Base-by-base conservation (phyloP, 2,113 vertebrate species). In the Gorilla gorilla region DNA sequence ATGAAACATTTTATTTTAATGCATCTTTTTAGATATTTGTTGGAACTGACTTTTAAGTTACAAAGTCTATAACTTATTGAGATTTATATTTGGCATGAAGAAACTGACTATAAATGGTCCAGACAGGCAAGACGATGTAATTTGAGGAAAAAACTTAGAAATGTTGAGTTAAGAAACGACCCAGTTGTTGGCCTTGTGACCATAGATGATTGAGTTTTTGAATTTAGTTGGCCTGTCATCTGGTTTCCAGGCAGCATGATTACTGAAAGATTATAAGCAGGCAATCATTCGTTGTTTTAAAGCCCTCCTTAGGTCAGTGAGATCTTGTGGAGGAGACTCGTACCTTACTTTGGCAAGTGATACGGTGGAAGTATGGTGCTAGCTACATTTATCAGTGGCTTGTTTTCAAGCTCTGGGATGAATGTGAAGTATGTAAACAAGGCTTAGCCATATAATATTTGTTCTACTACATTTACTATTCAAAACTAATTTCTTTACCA, bases 81-180 rank as follows among this genome's bases (percentile, higher is more conserved):
- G 27, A 87, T 96, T 82, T 64, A 64, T 88, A 86, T 43, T 93
- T 91, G 48, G 7, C 32, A 57, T 76, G 23, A 93, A 94, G 86
- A 93, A 86, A 52, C n/a, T 90, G 78, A 78, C 30, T 57, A 22
- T 81, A 61, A 66, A 57, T 89, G 70, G 55, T 93, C 45, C 78
- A 96, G 1, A 90, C 27, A 79, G 84, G 64, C 30, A 85, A 79
- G 59, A 7, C 92, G 70, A 87, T 96, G 12, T 89, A 79, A 96
- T 70, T 95, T 93, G 70, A 92, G 85, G 85, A 85, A 80, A 96
- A 81, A 75, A 90, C 6, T 72, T 93, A 84, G 55, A 93, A 83
- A 55, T 93, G 50, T 75, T 96, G 84, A 61, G 75, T 97, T 94
- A 85, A 45, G 84, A 92, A 89, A 82, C 64, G 57, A 52, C 27